Conservation (phyloP, 1,140 invertebrate genomes). For the Trissolcus basalis region DNA sequence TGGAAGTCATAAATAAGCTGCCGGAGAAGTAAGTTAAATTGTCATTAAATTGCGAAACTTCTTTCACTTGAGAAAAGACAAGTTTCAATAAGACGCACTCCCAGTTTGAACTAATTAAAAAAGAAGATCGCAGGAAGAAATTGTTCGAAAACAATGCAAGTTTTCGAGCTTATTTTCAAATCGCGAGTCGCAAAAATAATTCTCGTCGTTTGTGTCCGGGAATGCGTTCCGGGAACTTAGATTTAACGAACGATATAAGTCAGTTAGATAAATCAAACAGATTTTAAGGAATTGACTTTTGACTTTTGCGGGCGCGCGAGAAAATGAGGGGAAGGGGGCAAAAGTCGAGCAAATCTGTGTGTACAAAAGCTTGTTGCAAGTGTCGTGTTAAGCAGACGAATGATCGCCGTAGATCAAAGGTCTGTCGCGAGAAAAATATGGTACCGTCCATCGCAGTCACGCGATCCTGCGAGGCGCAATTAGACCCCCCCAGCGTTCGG, state of each 20-base stretch:
- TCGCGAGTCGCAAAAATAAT: no score
- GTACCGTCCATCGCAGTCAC: constrained; percentile 42
- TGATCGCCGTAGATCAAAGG: constrained; percentile 60
- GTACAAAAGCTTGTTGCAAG: not conserved
- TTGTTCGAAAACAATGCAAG: constrained; percentile 1
- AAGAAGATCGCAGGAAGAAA: constrained; percentile 5
- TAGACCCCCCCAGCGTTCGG: constrained; percentile 54
- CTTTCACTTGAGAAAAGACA: constrained; percentile 17
- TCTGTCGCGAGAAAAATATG: constrained; percentile 47
- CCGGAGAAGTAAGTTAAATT: constrained; percentile 38
- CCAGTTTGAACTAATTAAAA: constrained; percentile 32
- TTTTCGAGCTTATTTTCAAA: constrained; percentile 6
- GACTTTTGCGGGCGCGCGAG: not conserved
- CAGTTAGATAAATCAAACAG: constrained; percentile 6
- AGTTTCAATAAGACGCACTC: constrained; percentile 24
- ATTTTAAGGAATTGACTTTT: not conserved
- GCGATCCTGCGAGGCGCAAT: constrained; percentile 63
- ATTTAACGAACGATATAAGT: not conserved
- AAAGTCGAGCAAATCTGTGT: constrained; percentile 10
- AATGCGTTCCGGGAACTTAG: not conserved
- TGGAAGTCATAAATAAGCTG: constrained; percentile 45
- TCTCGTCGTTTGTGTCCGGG: no score
- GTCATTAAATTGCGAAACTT: constrained; percentile 49
- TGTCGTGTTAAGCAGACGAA: constrained; percentile 55
- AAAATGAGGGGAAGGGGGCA: not conserved